phyloP scores from a whole-genome alignment of 2,888 invertebrate species.

The Sceliomorpha sp. region DNA sequence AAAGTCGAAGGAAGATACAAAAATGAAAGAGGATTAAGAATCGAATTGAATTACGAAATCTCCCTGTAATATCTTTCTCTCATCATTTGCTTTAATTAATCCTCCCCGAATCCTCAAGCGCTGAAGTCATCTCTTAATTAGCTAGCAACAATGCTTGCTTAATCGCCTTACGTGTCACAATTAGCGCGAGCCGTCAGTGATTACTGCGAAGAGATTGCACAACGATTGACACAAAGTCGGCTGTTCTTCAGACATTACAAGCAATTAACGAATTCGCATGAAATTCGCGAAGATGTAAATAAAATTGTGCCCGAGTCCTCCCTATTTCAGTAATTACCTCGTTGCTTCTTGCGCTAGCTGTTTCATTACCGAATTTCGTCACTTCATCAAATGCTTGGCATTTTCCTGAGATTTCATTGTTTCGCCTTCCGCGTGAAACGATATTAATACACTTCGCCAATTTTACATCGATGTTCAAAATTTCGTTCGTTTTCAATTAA shows the following conservation, averaged over 20 bases:
- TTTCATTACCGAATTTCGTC: constrained; percentile 7
- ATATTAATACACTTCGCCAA: too few relatives aligned
- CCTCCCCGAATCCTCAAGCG: constrained; percentile 58
- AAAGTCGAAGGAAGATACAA: constrained; percentile 26
- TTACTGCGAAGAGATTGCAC: constrained; percentile 64
- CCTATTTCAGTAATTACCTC: constrained; percentile 15
- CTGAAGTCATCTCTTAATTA: constrained; percentile 75
- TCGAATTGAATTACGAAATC: constrained; percentile 63
- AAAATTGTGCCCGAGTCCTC: constrained; percentile 19
- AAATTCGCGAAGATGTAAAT: constrained; percentile 45
- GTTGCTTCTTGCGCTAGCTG: constrained; percentile 7
- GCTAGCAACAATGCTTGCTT: constrained; percentile 70
- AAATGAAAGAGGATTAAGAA: constrained; percentile 41
- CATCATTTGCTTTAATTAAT: constrained; percentile 73
- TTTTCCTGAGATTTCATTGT: neutral
- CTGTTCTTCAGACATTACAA: constrained; percentile 32
- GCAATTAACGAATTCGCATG: constrained; percentile 42
- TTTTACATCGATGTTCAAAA: too few relatives aligned
- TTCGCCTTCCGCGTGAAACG: constrained; percentile 28
- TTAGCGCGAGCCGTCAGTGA: constrained; percentile 67
- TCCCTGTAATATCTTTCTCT: constrained; percentile 49
- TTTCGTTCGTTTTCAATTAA: too few relatives aligned
- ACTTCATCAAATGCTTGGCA: too few relatives aligned
- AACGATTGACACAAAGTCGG: constrained; percentile 44
- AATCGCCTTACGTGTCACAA: constrained; percentile 75